Percentiles rank a stretch among this genome's conserved stretches.
phyloP scores from a whole-genome alignment of 2,888 invertebrate species.

The Lacanobia wlatinum region DNA sequence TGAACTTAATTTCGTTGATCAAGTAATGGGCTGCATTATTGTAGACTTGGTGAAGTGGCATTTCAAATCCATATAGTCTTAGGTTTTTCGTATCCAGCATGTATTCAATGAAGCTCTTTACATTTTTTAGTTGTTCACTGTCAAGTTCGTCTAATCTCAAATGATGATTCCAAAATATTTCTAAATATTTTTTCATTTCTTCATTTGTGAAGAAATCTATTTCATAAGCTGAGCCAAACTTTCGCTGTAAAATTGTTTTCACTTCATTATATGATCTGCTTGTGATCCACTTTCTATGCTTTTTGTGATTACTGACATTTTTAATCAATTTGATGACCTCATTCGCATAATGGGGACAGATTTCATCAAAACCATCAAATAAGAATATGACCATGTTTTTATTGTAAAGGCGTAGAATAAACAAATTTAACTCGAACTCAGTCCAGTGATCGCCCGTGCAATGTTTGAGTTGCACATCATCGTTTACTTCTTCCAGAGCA shows the following conservation, averaged over 20 bases:
- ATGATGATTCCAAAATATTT: constrained; percentile 38
- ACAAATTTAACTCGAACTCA: constrained; percentile 2
- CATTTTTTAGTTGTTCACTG: constrained; percentile 30
- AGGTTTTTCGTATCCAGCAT: not conserved
- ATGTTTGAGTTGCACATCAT: constrained; percentile 11
- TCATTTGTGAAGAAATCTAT: constrained; percentile 25
- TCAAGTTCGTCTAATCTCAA: constrained; percentile 26
- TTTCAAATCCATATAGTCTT: not conserved
- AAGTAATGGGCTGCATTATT: not conserved
- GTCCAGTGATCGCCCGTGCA: constrained; percentile 1
- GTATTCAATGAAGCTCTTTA: constrained; percentile 14
- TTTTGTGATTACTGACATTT: constrained; percentile 2
- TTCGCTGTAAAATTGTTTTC: constrained; percentile 23
- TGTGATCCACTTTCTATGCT: constrained; percentile 51
- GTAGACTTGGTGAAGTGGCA: constrained; percentile 4
- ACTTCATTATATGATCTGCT: constrained; percentile 55
- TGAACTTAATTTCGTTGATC: not conserved
- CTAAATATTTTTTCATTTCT: constrained; percentile 41
- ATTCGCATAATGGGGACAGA: constrained; percentile 52
- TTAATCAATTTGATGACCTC: constrained; percentile 29
- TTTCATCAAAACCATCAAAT: constrained; percentile 62
- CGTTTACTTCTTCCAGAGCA: not conserved
- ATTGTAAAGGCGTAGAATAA: constrained; percentile 43
- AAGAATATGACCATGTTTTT: constrained; percentile 39
- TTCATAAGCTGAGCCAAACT: constrained; percentile 41